A percentile compares a stretch with the other conserved stretches of the same genome.
Evolutionary conservation across 2,113 vertebrate genomes (phyloP).

Genomic region (Capreolus pygargus): DNA sequence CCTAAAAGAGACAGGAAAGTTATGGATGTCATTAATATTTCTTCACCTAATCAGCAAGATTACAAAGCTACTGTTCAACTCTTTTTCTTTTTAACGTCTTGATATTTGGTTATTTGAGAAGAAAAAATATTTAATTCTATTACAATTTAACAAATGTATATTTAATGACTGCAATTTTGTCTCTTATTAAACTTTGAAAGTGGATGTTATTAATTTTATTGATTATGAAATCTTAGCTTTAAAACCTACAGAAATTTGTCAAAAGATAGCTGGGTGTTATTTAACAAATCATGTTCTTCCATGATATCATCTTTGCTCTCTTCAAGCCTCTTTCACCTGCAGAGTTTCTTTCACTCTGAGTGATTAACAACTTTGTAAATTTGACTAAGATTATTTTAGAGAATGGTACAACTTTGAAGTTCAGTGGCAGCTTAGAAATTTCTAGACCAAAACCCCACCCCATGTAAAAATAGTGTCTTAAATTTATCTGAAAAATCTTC

Average conservation of each 20-base stretch:
- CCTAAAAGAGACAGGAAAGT: neutral
- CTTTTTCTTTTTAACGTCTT: neutral
- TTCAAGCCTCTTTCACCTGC: neutral
- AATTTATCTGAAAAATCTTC: neutral
- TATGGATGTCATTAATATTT: neutral
- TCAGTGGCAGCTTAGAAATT: neutral
- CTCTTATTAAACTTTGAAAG: neutral
- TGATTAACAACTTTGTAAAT: neutral
- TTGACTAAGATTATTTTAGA: neutral
- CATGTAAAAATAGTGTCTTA: neutral
- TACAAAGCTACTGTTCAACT: neutral
- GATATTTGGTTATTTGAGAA: neutral
- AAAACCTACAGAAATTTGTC: neutral
- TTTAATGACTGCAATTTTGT: neutral
- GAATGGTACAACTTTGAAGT: neutral
- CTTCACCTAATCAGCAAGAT: neutral
- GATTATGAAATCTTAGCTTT: neutral
- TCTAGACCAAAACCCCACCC: neutral
- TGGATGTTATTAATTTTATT: neutral
- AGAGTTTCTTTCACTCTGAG: neutral
- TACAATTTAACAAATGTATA: neutral
- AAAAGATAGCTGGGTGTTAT: neutral
- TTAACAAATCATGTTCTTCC: neutral
- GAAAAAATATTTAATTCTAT: neutral
- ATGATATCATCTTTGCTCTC: neutral